Percentiles rank a stretch among this genome's conserved stretches.
Evolutionary conservation across 53 echinoderm and acorn worm species (phyloP).

Genomic region (Echinometra lucunter): DNA sequence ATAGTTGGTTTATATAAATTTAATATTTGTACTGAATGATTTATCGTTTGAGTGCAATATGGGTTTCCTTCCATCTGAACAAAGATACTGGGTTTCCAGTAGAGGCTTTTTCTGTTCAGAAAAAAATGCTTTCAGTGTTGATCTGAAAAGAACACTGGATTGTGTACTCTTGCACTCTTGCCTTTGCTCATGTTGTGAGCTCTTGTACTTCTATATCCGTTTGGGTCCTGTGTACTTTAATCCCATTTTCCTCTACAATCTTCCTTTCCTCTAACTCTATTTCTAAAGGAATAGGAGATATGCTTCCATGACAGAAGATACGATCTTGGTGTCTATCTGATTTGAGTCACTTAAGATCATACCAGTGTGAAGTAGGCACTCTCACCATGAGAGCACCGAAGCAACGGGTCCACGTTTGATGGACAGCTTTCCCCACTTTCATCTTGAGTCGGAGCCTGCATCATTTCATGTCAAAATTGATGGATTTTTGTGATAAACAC

Average conservation of each 20-base stretch:
- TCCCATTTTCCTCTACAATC: neutral
- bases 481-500: conserved; percentile 18
- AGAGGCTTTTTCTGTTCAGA: neutral
- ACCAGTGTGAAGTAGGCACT: conserved; percentile 1
- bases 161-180: neutral
- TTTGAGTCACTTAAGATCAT: conserved; percentile 44
- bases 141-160: neutral
- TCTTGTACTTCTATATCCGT: neutral
- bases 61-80: neutral
- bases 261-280: neutral
- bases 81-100: neutral
- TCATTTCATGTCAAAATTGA: conserved; percentile 45
- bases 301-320: conserved; percentile 35
- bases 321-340: conserved; percentile 44
- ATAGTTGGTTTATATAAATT: neutral
- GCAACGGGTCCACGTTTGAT: neutral
- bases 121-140: neutral
- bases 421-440: conserved; percentile 21
- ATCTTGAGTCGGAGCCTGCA: conserved; percentile 24
- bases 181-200: neutral
- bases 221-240: conserved; percentile 42
- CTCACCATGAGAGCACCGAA: neutral
- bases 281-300: neutral
- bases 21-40: neutral
- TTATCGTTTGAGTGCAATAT: neutral